These are phyloP conservation scores for Palaemon carinicauda DNA, from an alignment of 1,140 invertebrate genomes.

Conservation along the genomic window DNA sequence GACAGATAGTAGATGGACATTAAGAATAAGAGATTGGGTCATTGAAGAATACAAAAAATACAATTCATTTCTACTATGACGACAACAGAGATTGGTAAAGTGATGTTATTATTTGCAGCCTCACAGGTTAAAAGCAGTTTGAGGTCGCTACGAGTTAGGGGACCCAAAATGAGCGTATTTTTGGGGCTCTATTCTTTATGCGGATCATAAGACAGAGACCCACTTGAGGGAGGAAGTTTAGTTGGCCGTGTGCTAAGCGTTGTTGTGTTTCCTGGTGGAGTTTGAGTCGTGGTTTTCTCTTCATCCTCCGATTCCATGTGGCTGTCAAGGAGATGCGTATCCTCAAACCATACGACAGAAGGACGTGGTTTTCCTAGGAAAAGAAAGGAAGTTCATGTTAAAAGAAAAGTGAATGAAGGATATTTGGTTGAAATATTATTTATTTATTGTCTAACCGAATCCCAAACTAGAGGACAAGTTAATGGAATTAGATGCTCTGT, in stretches of 20 bases:
- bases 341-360: conserved; percentile 14
- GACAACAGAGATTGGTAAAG: conserved; percentile 9
- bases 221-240: background rate
- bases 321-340: conserved; percentile 17
- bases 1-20: too few species aligned
- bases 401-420: too few species aligned
- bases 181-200: background rate
- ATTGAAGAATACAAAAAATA: too few species aligned
- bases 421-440: too few species aligned
- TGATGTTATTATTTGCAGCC: conserved; percentile 39
- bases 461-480: too few species aligned
- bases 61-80: conserved; percentile 31
- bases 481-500: too few species aligned
- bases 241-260: too few species aligned
- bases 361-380: conserved; percentile 16
- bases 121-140: conserved; percentile 21
- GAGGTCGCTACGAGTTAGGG: conserved; percentile 9
- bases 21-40: too few species aligned
- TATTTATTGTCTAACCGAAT: too few species aligned
- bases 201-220: background rate
- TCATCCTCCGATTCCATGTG: conserved; percentile 11
- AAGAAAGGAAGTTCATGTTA: background rate
- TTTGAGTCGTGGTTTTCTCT: background rate
- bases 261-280: background rate
- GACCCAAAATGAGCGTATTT: conserved; percentile 22